phyloP scores from a whole-genome alignment of 2,888 invertebrate species.

The Linnaemya tessellans region DNA sequence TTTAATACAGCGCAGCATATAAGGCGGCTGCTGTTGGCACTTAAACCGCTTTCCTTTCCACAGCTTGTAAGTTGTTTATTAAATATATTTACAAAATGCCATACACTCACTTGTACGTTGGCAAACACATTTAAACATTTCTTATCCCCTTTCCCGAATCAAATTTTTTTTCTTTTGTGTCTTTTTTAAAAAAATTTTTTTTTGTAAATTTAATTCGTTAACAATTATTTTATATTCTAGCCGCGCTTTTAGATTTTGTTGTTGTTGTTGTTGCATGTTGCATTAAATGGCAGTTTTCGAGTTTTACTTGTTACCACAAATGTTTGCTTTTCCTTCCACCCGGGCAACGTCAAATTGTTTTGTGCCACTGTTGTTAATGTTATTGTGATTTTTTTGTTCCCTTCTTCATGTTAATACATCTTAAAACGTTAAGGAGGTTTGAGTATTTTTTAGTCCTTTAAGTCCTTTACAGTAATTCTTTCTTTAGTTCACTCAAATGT shows the following conservation, averaged over 20 bases:
- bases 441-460: constrained; percentile 57
- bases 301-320: constrained; percentile 62
- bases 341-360: constrained; percentile 35
- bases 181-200: too few relatives aligned
- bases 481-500: constrained; percentile 28
- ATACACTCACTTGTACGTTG: neutral
- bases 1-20: constrained; percentile 25
- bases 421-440: constrained; percentile 52
- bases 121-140: constrained; percentile 1
- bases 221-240: constrained; percentile 70
- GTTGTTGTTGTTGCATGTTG: constrained; percentile 67
- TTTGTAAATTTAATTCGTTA: constrained; percentile 66
- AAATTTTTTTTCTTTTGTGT: constrained; percentile 3
- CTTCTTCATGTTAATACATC: constrained; percentile 35
- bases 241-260: constrained; percentile 46
- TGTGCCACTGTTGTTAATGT: constrained; percentile 47
- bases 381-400: constrained; percentile 31
- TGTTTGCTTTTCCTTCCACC: constrained; percentile 36
- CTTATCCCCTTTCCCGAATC: constrained; percentile 41
- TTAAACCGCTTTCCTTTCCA: constrained; percentile 58
- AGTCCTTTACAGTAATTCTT: constrained; percentile 61
- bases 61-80: constrained; percentile 63
- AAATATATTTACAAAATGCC: constrained; percentile 22
- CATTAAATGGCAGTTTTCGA: constrained; percentile 75
- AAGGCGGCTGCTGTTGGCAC: constrained; percentile 55